Conservation (phyloP, 2,113 vertebrate genomes). For the Cochlearius cochlearius region DNA sequence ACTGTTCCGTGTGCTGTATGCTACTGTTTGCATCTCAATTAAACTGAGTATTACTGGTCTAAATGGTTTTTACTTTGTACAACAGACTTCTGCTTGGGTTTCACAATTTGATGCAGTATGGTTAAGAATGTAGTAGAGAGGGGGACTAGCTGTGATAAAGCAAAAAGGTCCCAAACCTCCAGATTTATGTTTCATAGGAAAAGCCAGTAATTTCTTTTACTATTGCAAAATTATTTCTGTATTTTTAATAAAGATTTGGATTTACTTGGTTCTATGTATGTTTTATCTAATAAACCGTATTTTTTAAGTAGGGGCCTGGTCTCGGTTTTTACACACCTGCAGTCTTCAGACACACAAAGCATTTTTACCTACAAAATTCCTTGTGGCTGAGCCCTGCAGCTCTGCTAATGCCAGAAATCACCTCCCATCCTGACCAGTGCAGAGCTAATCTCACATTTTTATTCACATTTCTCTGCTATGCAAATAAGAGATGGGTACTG, state of each 20-base stretch:
- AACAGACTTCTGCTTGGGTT: conserved; percentile 21
- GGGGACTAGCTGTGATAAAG: background rate
- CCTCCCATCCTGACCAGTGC: background rate
- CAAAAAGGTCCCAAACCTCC: conserved; percentile 23
- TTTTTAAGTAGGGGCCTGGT: conserved; percentile 40
- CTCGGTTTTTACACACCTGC: background rate
- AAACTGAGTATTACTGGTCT: conserved; percentile 42
- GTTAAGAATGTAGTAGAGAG: conserved; percentile 17
- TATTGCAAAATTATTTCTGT: conserved; percentile 60
- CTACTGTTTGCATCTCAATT: conserved; percentile 51
- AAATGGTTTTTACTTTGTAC: conserved; percentile 46
- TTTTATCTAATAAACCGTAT: conserved; percentile 64
- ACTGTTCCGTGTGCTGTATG: conserved; percentile 22
- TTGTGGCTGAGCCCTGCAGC: background rate
- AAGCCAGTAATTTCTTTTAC: conserved; percentile 60
- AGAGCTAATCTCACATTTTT: background rate
- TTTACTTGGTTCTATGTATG: conserved; percentile 52
- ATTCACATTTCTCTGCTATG: conserved; percentile 22
- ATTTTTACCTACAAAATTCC: background rate
- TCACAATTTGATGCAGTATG: conserved; percentile 23
- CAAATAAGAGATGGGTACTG: background rate
- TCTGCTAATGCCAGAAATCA: background rate
- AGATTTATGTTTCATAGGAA: conserved; percentile 54
- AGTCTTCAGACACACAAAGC: background rate
- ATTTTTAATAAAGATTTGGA: conserved; percentile 68